These are phyloP conservation scores for Ptilodon capucinus DNA, from an alignment of 2,888 invertebrate species.

Conservation along the genomic window DNA sequence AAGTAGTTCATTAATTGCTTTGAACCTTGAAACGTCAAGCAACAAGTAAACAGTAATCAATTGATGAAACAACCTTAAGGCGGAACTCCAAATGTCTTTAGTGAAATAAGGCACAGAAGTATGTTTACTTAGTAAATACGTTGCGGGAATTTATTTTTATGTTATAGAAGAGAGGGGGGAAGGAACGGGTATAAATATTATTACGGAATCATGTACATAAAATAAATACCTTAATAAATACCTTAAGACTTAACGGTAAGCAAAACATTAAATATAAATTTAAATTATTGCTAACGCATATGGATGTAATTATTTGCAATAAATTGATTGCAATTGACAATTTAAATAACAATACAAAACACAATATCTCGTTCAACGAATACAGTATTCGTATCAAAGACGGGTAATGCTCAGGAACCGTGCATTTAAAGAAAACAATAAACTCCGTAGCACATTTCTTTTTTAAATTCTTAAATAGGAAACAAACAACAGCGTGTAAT, in stretches of 20 bases:
- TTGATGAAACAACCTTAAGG: slow-evolving; percentile 22
- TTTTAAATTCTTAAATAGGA: not conserved
- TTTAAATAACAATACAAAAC: not conserved
- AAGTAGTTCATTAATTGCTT: slow-evolving; percentile 8
- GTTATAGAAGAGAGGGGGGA: too few relatives aligned
- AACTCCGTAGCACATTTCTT: not conserved
- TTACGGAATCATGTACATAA: too few relatives aligned
- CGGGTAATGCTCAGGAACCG: not conserved
- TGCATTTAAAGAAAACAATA: not conserved
- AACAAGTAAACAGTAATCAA: slow-evolving; percentile 21
- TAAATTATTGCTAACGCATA: too few relatives aligned
- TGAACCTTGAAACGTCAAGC: slow-evolving; percentile 9
- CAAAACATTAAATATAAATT: too few relatives aligned
- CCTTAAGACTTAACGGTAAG: too few relatives aligned
- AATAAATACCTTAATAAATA: too few relatives aligned
- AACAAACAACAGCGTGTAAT: not conserved
- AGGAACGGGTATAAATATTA: too few relatives aligned
- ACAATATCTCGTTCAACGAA: not conserved
- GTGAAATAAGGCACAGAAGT: slow-evolving; percentile 6
- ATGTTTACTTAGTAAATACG: too few relatives aligned
- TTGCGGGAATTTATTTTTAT: too few relatives aligned
- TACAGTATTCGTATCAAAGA: not conserved
- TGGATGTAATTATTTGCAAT: too few relatives aligned
- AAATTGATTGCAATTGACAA: too few relatives aligned
- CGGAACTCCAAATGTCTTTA: slow-evolving; percentile 5